These are phyloP conservation scores for Ctena decussata DNA, from an alignment of 2,888 invertebrate species.

Conservation along the genomic window DNA sequence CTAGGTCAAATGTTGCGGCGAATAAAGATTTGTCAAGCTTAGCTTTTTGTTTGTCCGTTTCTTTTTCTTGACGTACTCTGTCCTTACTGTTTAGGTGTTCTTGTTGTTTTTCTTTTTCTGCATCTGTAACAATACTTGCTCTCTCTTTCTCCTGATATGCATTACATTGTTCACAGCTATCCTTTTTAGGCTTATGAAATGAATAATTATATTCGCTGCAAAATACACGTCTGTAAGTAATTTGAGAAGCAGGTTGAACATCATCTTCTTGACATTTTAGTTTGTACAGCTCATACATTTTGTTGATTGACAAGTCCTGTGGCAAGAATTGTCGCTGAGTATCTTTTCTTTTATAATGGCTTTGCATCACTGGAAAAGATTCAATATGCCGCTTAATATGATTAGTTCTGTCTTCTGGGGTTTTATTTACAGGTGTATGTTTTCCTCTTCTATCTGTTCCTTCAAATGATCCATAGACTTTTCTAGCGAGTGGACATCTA, in stretches of 20 bases:
- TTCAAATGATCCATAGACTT: slow-evolving; percentile 34
- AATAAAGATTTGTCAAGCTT: slow-evolving; percentile 21
- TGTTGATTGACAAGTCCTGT: slow-evolving; percentile 9
- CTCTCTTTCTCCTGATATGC: slow-evolving; percentile 17
- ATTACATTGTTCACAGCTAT: slow-evolving; percentile 39
- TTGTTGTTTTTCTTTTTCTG: background rate
- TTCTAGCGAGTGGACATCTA: slow-evolving; percentile 27
- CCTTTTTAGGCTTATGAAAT: slow-evolving; percentile 53
- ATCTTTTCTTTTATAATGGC: slow-evolving; percentile 20
- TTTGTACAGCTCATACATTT: slow-evolving; percentile 11
- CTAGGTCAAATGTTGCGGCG: slow-evolving; percentile 38
- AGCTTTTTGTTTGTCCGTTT: slow-evolving; percentile 12
- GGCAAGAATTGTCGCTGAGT: slow-evolving; percentile 3
- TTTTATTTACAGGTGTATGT: slow-evolving; percentile 44
- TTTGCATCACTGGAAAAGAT: slow-evolving; percentile 18
- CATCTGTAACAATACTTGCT: background rate
- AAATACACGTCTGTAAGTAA: slow-evolving; percentile 41
- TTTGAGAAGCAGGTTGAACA: background rate
- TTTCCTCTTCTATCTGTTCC: slow-evolving; percentile 38
- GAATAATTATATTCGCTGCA: slow-evolving; percentile 37
- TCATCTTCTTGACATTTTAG: background rate
- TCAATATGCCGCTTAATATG: slow-evolving; percentile 26
- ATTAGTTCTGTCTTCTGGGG: slow-evolving; percentile 1
- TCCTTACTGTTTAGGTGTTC: slow-evolving; percentile 25
- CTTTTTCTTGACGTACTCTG: slow-evolving; percentile 24